Evolutionary conservation across 2,797 vertebrate genomes (phyloP).

Genomic region (Hoplostethus mediterraneus): DNA sequence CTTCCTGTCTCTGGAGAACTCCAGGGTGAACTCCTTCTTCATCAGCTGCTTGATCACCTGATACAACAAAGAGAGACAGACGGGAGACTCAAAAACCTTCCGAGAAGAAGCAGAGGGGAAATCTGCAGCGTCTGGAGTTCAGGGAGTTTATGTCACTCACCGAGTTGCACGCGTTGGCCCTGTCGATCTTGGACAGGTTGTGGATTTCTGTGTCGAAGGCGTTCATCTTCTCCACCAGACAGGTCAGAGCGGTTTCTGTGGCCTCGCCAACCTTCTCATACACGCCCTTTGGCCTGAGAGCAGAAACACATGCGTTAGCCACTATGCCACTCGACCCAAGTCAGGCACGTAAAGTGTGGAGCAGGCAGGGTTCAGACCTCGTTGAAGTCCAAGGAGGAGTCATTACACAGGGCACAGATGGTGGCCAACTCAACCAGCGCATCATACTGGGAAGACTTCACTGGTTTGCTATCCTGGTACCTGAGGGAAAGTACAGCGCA

Average conservation of each 20-base stretch:
- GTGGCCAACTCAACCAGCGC: slow-evolving; percentile 94
- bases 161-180: slow-evolving; percentile 95
- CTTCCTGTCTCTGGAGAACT: slow-evolving; percentile 97
- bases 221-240: slow-evolving; percentile 98
- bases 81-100: slow-evolving; percentile 35
- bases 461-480: slow-evolving; percentile 89
- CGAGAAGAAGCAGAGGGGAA: slow-evolving; percentile 26
- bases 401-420: slow-evolving; percentile 97
- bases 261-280: slow-evolving; percentile 98
- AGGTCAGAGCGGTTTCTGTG: slow-evolving; percentile 96
- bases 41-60: slow-evolving; percentile 98
- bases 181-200: slow-evolving; percentile 93
- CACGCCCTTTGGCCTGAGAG: slow-evolving; percentile 92
- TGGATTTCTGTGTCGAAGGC: slow-evolving; percentile 95
- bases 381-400: slow-evolving; percentile 98
- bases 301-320: neutral
- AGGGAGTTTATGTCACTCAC: slow-evolving; percentile 83
- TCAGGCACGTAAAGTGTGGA: neutral
- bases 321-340: neutral
- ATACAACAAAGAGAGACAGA: slow-evolving; percentile 22
- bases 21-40: slow-evolving; percentile 97
- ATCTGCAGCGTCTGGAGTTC: slow-evolving; percentile 19
- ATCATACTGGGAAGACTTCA: slow-evolving; percentile 90
- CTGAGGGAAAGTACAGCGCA: slow-evolving; percentile 73
- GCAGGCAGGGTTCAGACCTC: slow-evolving; percentile 82